Base-by-base conservation (phyloP, 1,140 invertebrate species). In the Drosophila asahinai region DNA sequence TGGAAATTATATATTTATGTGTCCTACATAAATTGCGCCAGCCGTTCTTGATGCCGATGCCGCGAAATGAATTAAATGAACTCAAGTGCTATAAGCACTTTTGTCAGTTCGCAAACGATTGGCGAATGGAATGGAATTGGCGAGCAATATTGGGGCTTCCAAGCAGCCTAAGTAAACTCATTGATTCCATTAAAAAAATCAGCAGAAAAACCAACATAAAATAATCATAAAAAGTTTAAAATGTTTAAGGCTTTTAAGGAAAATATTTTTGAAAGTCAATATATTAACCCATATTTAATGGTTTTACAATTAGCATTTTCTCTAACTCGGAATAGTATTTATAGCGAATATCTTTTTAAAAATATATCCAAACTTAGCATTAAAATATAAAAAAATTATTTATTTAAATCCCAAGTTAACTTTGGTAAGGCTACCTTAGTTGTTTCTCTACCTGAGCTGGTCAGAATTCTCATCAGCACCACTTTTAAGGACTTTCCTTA, bases 1-100 rank as follows among this genome's bases (percentile, higher is more conserved):
- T 76, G 74, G 74, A 77, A 77, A 76, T 77, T 36, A 57, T 76
- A 75, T 76, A 77, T 77, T 77, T 75, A 77, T 76, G 71, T 58
- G 74, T 77, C 61, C 71, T 52, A 76, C 71, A 77, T 75, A 76
- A 65, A 74, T 74, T 74, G 68, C 33, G 42, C 12, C 58, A 7
- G 22, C 33, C 33, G 27, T 27, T 30, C 14, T 15, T 30, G 14
- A 40, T 60, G 30, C 19, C 27, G 27, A 30, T 15, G 62, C 52
- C 9, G 27, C 27, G 14, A 68, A 51, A 38, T 67, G n/a, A 71
- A 54, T 67, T 67, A 55, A 54, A 52, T 54, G 48, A 66, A 45
- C 48, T 52, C 58, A 68, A 68, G 59, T 62, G 43, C 43, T 36
- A 62, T 33, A 27, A 61, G 25, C 15, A 17, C n/a, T 38, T 47